phyloP scores from a whole-genome alignment of 2,888 invertebrate species.

The Lepetodrilus schrolli region DNA sequence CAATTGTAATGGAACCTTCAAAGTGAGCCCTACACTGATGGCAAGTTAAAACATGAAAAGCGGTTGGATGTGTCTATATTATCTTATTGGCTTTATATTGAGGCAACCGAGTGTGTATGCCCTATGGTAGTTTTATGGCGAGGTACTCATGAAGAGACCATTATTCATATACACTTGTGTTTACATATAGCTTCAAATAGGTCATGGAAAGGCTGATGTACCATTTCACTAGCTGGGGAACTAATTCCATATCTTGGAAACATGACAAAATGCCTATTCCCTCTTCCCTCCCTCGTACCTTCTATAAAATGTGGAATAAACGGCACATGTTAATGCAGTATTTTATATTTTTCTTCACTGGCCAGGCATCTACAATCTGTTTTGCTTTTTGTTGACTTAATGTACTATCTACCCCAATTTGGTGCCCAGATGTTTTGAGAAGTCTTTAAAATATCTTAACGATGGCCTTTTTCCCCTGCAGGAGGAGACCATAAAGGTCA shows the following conservation, averaged over 20 bases:
- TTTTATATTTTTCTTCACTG: constrained; percentile 14
- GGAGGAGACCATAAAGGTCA: constrained; percentile 10
- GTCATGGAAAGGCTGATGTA: constrained; percentile 7
- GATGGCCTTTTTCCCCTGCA: constrained; percentile 14
- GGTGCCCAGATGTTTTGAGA: constrained; percentile 26
- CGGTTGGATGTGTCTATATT: no score
- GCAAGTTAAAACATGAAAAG: no score
- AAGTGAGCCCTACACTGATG: no score
- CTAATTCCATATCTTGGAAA: not conserved
- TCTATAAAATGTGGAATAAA: constrained; percentile 22
- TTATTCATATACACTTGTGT: constrained; percentile 25
- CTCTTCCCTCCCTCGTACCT: not conserved
- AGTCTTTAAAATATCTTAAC: constrained; percentile 26
- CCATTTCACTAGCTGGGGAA: not conserved
- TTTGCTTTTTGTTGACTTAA: constrained; percentile 12
- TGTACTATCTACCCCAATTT: constrained; percentile 25
- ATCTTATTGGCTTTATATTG: not conserved
- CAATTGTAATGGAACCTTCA: no score
- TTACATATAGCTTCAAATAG: constrained; percentile 18
- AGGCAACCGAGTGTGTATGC: not conserved
- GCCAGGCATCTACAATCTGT: constrained; percentile 6
- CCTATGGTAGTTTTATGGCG: not conserved
- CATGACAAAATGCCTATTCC: constrained; percentile 11
- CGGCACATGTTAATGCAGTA: constrained; percentile 17
- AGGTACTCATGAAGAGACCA: constrained; percentile 13